phyloP scores from a whole-genome alignment of 2,113 vertebrate genomes.

The Oenanthe melanoleuca region DNA sequence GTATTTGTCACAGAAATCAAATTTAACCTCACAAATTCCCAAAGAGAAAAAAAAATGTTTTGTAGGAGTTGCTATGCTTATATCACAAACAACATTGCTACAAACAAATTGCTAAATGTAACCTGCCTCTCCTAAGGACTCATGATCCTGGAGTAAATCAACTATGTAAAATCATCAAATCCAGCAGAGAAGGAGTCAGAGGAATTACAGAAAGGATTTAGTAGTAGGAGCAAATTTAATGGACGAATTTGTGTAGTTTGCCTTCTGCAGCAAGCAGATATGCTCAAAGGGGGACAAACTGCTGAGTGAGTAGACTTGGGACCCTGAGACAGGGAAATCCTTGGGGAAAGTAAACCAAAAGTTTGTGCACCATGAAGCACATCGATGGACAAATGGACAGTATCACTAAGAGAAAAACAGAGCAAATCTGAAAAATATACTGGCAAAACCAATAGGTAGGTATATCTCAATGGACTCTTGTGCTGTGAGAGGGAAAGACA shows the following conservation, averaged over 20 bases:
- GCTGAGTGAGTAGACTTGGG: background rate
- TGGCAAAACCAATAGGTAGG: background rate
- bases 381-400: background rate
- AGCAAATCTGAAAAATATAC: background rate
- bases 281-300: background rate
- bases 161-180: background rate
- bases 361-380: background rate
- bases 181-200: background rate
- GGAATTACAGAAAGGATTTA: background rate
- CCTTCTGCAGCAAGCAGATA: background rate
- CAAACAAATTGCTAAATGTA: background rate
- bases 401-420: background rate
- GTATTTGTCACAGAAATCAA: background rate
- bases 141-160: background rate
- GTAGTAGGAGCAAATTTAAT: background rate
- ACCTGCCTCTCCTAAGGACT: background rate
- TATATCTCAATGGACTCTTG: background rate
- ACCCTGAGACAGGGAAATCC: background rate
- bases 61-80: background rate
- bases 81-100: background rate
- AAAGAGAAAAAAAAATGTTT: background rate
- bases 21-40: background rate
- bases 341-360: background rate
- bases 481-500: background rate
- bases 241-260: background rate